Conservation (phyloP, 2,797 vertebrate genomes). For the Brachyalestes nurse region DNA sequence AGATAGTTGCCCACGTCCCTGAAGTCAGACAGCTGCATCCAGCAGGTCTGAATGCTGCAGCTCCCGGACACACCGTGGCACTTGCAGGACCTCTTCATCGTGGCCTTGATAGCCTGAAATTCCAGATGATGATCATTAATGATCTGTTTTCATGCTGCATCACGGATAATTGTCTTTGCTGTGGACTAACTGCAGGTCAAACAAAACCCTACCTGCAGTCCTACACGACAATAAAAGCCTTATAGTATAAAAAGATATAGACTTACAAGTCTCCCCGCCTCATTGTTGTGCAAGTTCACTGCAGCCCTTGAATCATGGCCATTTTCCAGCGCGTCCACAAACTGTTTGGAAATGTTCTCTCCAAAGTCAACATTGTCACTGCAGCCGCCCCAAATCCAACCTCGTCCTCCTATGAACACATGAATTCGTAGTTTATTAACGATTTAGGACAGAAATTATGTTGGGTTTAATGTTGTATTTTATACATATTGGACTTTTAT, state of each 20-base stretch:
- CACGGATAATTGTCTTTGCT: no score
- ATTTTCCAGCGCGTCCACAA: slow-evolving; percentile 93
- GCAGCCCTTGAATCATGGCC: slow-evolving; percentile 92
- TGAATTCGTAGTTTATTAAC: background rate
- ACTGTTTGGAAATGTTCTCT: slow-evolving; percentile 92
- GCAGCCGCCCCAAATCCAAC: slow-evolving; percentile 99
- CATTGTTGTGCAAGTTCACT: slow-evolving; percentile 96
- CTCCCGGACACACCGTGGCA: slow-evolving; percentile 97
- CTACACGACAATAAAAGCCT: no score
- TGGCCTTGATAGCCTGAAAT: slow-evolving; percentile 87
- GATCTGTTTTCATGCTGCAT: background rate
- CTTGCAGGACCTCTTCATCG: slow-evolving; percentile 92
- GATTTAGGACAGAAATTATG: background rate
- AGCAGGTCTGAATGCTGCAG: slow-evolving; percentile 96
- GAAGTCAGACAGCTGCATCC: slow-evolving; percentile 94
- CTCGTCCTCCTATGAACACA: slow-evolving; percentile 83
- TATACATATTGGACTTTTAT: no score
- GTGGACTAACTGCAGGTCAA: no score
- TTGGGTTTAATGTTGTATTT: background rate
- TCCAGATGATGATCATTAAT: background rate
- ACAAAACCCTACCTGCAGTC: no score
- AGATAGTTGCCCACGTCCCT: slow-evolving; percentile 90
- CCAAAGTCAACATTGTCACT: slow-evolving; percentile 95
- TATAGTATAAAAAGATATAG: background rate
- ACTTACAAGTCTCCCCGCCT: slow-evolving; percentile 90